Percentiles rank a stretch among this genome's conserved stretches.
Conservation (phyloP, 2,888 invertebrate genomes). For the Halocaridina rubra region DNA sequence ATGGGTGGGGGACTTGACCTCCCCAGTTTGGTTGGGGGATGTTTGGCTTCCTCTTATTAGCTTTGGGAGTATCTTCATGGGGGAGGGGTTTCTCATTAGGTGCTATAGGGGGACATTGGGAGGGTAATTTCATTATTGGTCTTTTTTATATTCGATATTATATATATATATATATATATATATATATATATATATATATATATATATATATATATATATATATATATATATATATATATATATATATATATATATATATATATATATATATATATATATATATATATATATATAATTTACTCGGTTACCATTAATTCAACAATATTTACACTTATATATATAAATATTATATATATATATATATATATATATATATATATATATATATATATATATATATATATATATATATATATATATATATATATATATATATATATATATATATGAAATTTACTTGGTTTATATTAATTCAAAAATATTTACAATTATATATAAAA, state of each 20-base stretch:
- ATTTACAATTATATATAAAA: too few relatives aligned
- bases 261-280: background rate
- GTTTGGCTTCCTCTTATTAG: too few relatives aligned
- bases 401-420: background rate
- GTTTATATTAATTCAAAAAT: too few relatives aligned
- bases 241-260: background rate
- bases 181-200: slow-evolving; percentile 7
- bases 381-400: background rate
- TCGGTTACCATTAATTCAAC: background rate
- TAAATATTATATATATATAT: background rate
- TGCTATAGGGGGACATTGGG: too few relatives aligned
- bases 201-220: background rate
- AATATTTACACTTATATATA: too few relatives aligned
- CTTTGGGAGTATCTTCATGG: too few relatives aligned
- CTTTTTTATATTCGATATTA: too few relatives aligned
- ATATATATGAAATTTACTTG: too few relatives aligned
- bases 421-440: background rate
- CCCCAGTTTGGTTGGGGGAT: too few relatives aligned
- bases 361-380: background rate
- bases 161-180: background rate
- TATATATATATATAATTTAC: background rate
- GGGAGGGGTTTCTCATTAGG: too few relatives aligned
- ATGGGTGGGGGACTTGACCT: too few relatives aligned
- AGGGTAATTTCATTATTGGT: too few relatives aligned
- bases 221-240: background rate